phyloP scores from a whole-genome alignment of 2,113 vertebrate species.

The Gambusia affinis region DNA sequence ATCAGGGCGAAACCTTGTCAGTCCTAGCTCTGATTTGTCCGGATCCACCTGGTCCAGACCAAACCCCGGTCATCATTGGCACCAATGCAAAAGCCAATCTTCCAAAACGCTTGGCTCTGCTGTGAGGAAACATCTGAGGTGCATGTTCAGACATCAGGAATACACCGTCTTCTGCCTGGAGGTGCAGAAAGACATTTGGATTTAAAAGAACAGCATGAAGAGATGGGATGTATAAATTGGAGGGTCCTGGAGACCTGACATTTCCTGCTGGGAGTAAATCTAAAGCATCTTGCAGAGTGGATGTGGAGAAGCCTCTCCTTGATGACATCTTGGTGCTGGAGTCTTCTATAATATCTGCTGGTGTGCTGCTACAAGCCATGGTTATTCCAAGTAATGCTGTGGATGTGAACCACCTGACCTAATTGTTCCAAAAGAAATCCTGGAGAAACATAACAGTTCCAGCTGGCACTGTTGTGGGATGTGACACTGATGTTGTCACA shows the following conservation, averaged over 20 bases:
- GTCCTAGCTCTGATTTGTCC: conserved; percentile 1
- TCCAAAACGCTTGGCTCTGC: not conserved
- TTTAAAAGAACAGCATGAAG: not conserved
- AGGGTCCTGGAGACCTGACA: too few species aligned
- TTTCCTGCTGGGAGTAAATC: too few species aligned
- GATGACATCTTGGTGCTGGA: too few species aligned
- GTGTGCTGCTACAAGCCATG: not conserved
- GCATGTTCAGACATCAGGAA: not conserved
- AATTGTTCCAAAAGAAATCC: not conserved
- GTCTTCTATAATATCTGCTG: not conserved
- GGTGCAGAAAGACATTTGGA: not conserved
- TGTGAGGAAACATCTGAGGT: not conserved
- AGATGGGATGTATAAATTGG: not conserved
- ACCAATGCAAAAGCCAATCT: not conserved
- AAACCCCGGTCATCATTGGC: not conserved
- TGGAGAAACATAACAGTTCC: not conserved
- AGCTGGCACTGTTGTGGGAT: not conserved
- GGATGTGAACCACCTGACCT: too few species aligned
- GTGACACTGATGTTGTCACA: not conserved
- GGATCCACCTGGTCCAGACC: conserved; percentile 1
- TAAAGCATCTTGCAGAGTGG: too few species aligned
- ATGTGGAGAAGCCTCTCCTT: too few species aligned
- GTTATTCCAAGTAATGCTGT: not conserved
- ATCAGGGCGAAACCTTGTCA: too few species aligned
- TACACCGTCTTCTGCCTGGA: not conserved